phyloP scores from a whole-genome alignment of 2,113 vertebrate species.

The Perca flavescens region DNA sequence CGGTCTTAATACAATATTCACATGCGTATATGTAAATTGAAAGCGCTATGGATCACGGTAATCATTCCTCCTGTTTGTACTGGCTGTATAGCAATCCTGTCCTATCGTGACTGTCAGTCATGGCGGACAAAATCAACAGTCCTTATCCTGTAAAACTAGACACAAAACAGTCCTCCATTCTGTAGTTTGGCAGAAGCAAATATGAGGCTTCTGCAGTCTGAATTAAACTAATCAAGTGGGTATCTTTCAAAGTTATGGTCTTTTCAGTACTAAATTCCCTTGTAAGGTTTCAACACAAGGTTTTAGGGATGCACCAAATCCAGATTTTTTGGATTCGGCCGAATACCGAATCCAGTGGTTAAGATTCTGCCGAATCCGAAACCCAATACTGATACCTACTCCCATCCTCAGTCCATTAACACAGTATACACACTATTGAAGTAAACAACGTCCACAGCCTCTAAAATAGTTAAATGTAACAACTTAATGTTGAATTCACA shows the following conservation, averaged over 20 bases:
- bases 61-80: background rate
- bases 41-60: background rate
- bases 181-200: background rate
- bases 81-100: background rate
- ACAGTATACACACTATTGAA: too few relatives aligned
- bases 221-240: background rate
- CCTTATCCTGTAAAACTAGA: background rate
- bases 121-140: background rate
- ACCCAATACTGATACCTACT: too few relatives aligned
- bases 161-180: background rate
- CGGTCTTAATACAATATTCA: background rate
- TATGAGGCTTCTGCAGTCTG: background rate
- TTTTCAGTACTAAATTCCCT: background rate
- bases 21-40: too few relatives aligned
- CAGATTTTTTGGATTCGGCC: too few relatives aligned
- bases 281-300: background rate
- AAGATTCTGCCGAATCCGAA: too few relatives aligned
- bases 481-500: too few relatives aligned
- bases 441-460: too few relatives aligned
- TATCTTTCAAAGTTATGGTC: background rate
- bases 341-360: too few relatives aligned
- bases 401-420: too few relatives aligned
- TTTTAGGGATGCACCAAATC: background rate
- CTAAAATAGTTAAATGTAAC: too few relatives aligned
- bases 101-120: background rate